Evolutionary conservation across 1,140 invertebrate genomes (phyloP), one percentile per base, ranked within the genome.

Genomic region (Anthonomus grandis): DNA sequence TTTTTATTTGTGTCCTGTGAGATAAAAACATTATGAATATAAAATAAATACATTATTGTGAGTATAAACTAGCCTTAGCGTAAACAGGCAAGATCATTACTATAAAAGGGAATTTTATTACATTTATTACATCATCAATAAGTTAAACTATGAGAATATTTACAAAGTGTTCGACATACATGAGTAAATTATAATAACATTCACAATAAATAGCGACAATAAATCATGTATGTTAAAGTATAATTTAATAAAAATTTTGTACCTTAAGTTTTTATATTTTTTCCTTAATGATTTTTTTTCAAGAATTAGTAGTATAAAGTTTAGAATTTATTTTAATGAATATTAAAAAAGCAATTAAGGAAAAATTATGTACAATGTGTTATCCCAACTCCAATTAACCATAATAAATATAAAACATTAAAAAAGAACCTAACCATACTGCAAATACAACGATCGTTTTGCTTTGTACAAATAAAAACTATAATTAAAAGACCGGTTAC

Each of bases 21-120:
- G 59, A 66, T 64, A 64, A 51, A 62, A 64, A 62, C 53, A 57
- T 66, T 62, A 53, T 52, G 57, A 44, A 52, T 37, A 46, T 55
- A 60, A 36, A 12, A 57, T 39, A 49, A 57, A 37, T 49, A 47
- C 37, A 56, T 49, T 57, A 59, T 45, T 52, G 57, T 52, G 48
- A 47, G 39, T 52, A 59, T 59, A 59, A 46, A 21, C 49, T 52
- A 59, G 47, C 19, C 57, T 66, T 64, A 64, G 42, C 55, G 55
- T 57, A 64, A 39, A 64, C 62, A 66, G 64, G 64, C 64, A 66
- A 66, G 64, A 66, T 62, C 41, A 54, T 62, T 57, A 62, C 46
- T 41, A 54, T 46, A 45, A n/a, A n/a, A n/a, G n/a, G n/a, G n/a
- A n/a, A n/a, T n/a, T n/a, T n/a, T n/a, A n/a, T n/a, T n/a, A n/a